A percentile compares a stretch with the other conserved stretches of the same genome.
Evolutionary conservation across 53 echinoderm and acorn worm species (phyloP).

Genomic region (Actinopyga echinites): DNA sequence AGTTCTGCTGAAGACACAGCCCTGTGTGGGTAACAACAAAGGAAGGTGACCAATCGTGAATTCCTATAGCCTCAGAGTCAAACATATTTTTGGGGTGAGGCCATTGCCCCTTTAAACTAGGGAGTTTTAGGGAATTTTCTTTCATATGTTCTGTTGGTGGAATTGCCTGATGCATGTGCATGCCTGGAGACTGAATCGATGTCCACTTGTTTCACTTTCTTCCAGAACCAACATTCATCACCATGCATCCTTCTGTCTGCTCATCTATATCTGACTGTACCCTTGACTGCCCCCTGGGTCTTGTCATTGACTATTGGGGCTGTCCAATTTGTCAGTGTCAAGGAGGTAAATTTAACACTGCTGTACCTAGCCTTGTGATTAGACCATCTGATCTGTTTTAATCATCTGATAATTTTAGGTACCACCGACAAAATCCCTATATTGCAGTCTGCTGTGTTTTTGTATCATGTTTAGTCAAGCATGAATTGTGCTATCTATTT

Average conservation of each 20-base stretch:
- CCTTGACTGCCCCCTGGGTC: slow-evolving; percentile 57
- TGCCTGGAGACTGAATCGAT: too few species aligned
- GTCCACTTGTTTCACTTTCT: slow-evolving; percentile 6
- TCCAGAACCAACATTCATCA: slow-evolving; percentile 53
- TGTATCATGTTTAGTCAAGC: too few species aligned
- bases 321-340: slow-evolving; percentile 67
- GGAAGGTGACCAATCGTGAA: too few species aligned
- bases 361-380: neutral
- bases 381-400: neutral
- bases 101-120: too few species aligned
- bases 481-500: too few species aligned
- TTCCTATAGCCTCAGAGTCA: too few species aligned
- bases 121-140: neutral
- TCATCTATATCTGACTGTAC: slow-evolving; percentile 52
- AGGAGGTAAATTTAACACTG: slow-evolving; percentile 43
- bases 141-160: neutral
- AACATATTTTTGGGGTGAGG: too few species aligned
- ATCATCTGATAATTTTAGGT: too few species aligned
- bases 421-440: too few species aligned
- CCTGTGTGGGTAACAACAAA: too few species aligned
- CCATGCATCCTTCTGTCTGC: slow-evolving; percentile 53
- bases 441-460: too few species aligned
- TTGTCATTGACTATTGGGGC: slow-evolving; percentile 38
- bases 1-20: too few species aligned
- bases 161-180: slow-evolving; percentile 2